Evolutionary conservation across 2,113 vertebrate species (phyloP).

Genomic region (Turnix velox): DNA sequence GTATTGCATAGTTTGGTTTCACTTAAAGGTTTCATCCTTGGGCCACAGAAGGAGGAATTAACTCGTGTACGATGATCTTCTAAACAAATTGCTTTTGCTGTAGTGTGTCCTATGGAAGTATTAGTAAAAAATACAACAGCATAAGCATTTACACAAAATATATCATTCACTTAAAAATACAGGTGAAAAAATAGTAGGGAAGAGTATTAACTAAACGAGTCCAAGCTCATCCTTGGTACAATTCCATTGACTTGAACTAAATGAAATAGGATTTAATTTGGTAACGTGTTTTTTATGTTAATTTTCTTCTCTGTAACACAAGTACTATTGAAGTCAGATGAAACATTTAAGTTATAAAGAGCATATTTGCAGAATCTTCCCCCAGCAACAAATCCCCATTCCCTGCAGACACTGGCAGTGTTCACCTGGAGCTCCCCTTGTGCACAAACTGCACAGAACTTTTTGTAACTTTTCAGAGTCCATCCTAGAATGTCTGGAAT

Average conservation of each 20-base stretch:
- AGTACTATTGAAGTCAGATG: not conserved
- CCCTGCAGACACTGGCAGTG: not conserved
- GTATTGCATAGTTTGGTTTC: constrained; percentile 88
- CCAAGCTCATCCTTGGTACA: not conserved
- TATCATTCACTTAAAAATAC: not conserved
- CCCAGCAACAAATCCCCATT: not conserved
- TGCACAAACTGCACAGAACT: not conserved
- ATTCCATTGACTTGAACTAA: not conserved
- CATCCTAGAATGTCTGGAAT: too few species aligned
- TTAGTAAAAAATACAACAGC: not conserved
- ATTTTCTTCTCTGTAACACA: not conserved
- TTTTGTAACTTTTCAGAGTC: not conserved
- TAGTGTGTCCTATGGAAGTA: constrained; percentile 81
- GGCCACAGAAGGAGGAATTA: constrained; percentile 85
- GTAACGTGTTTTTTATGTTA: not conserved
- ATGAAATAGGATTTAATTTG: not conserved
- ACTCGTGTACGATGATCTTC: constrained; percentile 85
- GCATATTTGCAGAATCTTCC: not conserved
- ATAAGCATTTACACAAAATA: not conserved
- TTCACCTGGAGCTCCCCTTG: not conserved
- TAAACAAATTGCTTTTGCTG: constrained; percentile 87
- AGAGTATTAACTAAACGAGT: not conserved
- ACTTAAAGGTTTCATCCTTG: constrained; percentile 74
- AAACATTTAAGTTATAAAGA: not conserved
- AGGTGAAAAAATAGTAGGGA: not conserved